phyloP scores from a whole-genome alignment of 53 echinoderm and acorn worm genomes.

The Pentamera pediparva region DNA sequence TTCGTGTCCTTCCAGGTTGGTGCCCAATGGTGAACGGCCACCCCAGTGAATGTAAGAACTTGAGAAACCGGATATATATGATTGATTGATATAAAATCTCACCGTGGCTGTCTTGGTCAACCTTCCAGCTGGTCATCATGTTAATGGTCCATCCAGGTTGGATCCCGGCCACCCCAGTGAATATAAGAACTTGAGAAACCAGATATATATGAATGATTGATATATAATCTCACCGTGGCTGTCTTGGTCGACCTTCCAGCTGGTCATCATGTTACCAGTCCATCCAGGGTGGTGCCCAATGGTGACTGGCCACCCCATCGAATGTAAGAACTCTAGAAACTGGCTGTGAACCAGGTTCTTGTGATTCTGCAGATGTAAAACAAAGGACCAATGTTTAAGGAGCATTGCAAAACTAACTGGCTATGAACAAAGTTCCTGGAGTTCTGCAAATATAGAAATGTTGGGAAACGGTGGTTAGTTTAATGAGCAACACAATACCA shows the following conservation, averaged over 20 bases:
- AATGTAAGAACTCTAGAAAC: conserved; percentile 83
- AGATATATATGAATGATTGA: conserved; percentile 57
- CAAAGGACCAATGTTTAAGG: neutral
- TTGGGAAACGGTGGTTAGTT: too few relatives aligned
- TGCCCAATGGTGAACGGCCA: conserved; percentile 86
- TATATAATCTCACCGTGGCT: neutral
- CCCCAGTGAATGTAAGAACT: conserved; percentile 80
- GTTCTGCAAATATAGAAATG: too few relatives aligned
- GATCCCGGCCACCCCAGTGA: conserved; percentile 90
- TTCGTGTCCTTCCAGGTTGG: conserved; percentile 94
- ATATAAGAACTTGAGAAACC: conserved; percentile 81
- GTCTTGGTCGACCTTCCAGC: conserved; percentile 69
- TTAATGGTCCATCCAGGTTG: conserved; percentile 97
- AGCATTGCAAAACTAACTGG: too few relatives aligned
- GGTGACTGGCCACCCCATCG: conserved; percentile 89
- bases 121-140: conserved; percentile 90
- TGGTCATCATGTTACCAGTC: conserved; percentile 89
- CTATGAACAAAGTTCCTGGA: too few relatives aligned
- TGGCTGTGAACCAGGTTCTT: conserved; percentile 60
- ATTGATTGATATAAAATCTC: too few relatives aligned
- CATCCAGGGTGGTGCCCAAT: conserved; percentile 88
- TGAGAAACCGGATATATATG: conserved; percentile 74
- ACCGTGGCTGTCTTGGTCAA: conserved; percentile 25
- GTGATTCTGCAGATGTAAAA: conserved; percentile 36
- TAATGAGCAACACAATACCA: too few relatives aligned